A percentile compares a stretch with the other conserved stretches of the same genome.
Conservation (phyloP, 2,113 vertebrate species). For the Rhagologus leucostigma region DNA sequence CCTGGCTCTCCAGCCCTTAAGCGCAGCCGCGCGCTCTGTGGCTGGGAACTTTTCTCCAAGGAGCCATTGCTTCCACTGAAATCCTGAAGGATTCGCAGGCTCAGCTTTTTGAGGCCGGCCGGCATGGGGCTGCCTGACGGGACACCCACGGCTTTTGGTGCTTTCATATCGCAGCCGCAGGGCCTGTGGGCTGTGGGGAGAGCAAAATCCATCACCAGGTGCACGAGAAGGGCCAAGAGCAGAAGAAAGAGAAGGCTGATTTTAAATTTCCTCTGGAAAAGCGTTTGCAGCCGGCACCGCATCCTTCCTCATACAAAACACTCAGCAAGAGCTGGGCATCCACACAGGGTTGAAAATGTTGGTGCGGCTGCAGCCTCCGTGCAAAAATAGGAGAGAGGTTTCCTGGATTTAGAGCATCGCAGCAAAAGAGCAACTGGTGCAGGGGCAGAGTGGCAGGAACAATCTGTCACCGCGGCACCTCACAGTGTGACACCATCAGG, state of each 20-base stretch:
- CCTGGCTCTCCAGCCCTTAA: neutral
- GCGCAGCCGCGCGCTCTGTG: accelerated
- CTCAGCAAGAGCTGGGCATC: neutral
- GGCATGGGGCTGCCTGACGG: neutral
- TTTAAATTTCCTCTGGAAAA: slow-evolving; percentile 69
- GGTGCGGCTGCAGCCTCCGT: neutral
- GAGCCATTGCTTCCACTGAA: slow-evolving; percentile 53
- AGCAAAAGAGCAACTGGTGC: neutral
- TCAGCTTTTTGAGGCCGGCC: neutral
- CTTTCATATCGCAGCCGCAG: neutral
- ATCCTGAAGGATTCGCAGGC: slow-evolving; percentile 47
- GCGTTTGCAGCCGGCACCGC: neutral
- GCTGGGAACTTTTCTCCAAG: slow-evolving; percentile 15
- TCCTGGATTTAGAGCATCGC: neutral
- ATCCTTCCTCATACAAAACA: neutral
- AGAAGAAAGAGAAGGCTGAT: slow-evolving; percentile 69
- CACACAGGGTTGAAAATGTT: neutral
- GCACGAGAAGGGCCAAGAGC: slow-evolving; percentile 66
- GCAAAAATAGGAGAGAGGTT: neutral
- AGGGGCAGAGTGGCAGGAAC: neutral
- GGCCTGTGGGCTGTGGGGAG: neutral
- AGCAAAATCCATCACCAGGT: slow-evolving; percentile 68
- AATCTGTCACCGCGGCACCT: neutral
- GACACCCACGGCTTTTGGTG: neutral
- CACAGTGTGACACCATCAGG: neutral